These are phyloP conservation scores for Drosophila hamatofila DNA, from an alignment of 2,888 invertebrate species.

Conservation along the genomic window DNA sequence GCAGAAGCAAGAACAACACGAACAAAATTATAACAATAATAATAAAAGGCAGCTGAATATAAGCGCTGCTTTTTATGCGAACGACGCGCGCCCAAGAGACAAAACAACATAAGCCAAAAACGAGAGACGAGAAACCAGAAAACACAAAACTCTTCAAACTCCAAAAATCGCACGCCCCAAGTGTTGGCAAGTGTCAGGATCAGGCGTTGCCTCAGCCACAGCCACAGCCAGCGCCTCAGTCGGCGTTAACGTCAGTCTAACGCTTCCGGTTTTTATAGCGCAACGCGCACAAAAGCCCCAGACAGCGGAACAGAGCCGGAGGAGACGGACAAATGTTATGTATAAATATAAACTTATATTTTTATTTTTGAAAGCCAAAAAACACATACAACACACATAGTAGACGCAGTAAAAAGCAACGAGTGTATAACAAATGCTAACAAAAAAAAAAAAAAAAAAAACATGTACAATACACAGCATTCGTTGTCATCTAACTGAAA, in stretches of 20 bases:
- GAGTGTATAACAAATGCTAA: conserved; percentile 53
- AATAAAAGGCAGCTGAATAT: conserved; percentile 73
- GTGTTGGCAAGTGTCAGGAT: conserved; percentile 81
- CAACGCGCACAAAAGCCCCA: conserved; percentile 33
- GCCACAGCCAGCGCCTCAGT: conserved; percentile 37
- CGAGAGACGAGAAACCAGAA: conserved; percentile 30
- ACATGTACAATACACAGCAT: conserved; percentile 62
- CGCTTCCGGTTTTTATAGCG: conserved; percentile 79
- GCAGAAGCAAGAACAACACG: conserved; percentile 15
- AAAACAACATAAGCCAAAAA: conserved; percentile 34
- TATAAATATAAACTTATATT: conserved; percentile 81
- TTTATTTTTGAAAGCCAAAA: conserved; percentile 73
- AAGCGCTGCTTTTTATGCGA: conserved; percentile 68
- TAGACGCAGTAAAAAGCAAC: conserved; percentile 49
- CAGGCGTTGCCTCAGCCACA: conserved; percentile 54
- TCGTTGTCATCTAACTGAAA: conserved; percentile 60
- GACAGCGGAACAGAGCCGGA: conserved; percentile 20
- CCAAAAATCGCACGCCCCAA: conserved; percentile 68
- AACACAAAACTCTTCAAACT: conserved; percentile 57
- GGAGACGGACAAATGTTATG: conserved; percentile 71
- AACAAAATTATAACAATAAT: conserved; percentile 77
- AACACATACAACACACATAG: conserved; percentile 43
- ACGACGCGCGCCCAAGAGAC: conserved; percentile 62
- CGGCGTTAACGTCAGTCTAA: conserved; percentile 58
- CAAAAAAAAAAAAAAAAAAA: conserved; percentile 32